Conservation (phyloP, 2,113 vertebrate species). For the Helogale parvula region DNA sequence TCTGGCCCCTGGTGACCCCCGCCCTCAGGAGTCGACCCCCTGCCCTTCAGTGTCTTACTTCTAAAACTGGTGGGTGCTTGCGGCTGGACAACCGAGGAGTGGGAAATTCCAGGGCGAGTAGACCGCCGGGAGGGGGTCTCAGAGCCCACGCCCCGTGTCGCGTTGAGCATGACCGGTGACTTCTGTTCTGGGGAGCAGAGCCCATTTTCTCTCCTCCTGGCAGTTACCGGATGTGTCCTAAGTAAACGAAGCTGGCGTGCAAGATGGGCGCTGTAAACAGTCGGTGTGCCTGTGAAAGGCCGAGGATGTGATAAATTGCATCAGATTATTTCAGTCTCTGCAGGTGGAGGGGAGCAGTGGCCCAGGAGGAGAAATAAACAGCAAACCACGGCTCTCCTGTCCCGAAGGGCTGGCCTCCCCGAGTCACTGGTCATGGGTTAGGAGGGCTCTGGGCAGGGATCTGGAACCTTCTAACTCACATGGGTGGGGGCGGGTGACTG, state of each 20-base stretch:
- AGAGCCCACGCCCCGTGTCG: not conserved
- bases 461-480: rapidly evolving
- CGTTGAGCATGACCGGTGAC: rapidly evolving
- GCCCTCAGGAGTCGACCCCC: not conserved
- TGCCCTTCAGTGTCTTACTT: not conserved
- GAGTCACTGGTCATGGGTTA: rapidly evolving
- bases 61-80: not conserved
- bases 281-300: not conserved
- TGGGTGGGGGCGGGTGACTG: not conserved
- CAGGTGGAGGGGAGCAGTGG: rapidly evolving
- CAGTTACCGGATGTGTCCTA: not conserved
- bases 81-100: no score
- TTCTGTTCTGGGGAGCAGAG: no score
- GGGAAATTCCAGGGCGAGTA: not conserved
- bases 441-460: not conserved
- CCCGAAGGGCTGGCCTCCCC: not conserved
- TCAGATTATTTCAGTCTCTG: not conserved
- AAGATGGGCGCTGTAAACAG: rapidly evolving
- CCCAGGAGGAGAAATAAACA: no score
- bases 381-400: not conserved
- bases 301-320: not conserved
- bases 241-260: rapidly evolving
- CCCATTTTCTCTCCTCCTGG: no score
- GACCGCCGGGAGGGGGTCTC: not conserved
- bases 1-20: not conserved